Base-by-base conservation (phyloP, 2,888 invertebrate species). In the Carabus problematicus region DNA sequence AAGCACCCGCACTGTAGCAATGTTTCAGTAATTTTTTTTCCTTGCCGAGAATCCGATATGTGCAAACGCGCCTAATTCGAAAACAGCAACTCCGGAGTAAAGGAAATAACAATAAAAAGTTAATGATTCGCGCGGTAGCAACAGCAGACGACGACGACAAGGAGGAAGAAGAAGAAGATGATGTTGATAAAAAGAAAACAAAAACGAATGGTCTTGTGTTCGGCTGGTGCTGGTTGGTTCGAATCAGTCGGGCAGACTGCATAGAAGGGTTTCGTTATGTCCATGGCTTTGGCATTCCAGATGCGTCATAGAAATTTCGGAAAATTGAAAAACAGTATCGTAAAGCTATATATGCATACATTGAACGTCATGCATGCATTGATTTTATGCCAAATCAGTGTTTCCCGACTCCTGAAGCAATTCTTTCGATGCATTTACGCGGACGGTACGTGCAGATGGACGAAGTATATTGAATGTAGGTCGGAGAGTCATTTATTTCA, bases 351-450 rank as follows among this genome's bases (percentile, higher is more conserved):
- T 64, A 41, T 54, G 63, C 63, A 64, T 64, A 63, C 49, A 63
- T 52, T 63, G 62, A 64, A 54, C 63, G 52, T 55, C 63, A 64
- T 52, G 54, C 63, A 64, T 54, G 54, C 63, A 64, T 64, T 64
- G 63, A 64, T 64, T 64, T 64, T 64, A 64, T 64, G 63, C 63
- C 63, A 64, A 54, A 64, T 64, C 63, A 64, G 63, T 64, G 63
- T 64, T 64, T 64, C 54, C 54, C 54, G 54, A 54, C 54, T 64
- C 54, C n/a, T 12, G 63, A 64, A 64, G 40, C 54, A 41, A 64
- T 62, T 61, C 43, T 45, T 29, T 14, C 62, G 62, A 14, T 62
- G 45, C 52, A 19, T 52, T 52, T 52, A 52, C 52, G 19, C 19
- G 16, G 52, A 52, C 16, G 16, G 52, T 14, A 52, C 58, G 41